A percentile compares a stretch with the other conserved stretches of the same genome.
Evolutionary conservation across 2,113 vertebrate species (phyloP).

Genomic region (Crotalus viridis): DNA sequence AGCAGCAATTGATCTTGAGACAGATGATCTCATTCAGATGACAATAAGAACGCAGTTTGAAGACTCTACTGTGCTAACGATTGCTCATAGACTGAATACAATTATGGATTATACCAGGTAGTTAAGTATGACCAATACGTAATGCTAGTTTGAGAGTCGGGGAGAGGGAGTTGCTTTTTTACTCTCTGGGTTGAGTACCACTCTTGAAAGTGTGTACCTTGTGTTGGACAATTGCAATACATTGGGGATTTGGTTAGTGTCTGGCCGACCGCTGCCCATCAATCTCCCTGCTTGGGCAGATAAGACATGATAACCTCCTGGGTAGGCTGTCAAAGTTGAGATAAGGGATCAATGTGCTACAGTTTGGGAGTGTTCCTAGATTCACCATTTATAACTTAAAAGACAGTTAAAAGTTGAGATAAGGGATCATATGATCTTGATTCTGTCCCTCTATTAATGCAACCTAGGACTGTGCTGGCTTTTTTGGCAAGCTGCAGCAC

Average conservation of each 20-base stretch:
- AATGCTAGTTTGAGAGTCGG: background rate
- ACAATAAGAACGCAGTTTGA: slow-evolving; percentile 93
- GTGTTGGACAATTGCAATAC: background rate
- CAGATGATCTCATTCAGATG: slow-evolving; percentile 92
- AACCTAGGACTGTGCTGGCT: no score
- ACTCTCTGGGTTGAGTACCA: background rate
- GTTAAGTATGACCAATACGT: background rate
- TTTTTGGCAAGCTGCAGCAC: no score
- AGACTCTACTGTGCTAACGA: slow-evolving; percentile 91
- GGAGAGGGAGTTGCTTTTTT: background rate
- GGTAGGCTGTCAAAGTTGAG: background rate
- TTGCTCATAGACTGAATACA: slow-evolving; percentile 95
- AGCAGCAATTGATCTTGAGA: slow-evolving; percentile 92
- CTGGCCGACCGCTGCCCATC: background rate
- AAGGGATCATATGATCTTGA: no score
- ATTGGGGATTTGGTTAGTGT: background rate
- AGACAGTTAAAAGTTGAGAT: background rate
- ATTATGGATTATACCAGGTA: slow-evolving; percentile 97
- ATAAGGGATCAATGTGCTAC: background rate
- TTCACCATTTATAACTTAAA: background rate
- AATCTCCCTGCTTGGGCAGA: background rate
- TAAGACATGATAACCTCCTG: background rate
- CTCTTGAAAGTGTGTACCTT: background rate
- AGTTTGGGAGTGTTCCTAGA: background rate
- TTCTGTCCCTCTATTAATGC: no score